phyloP scores from a whole-genome alignment of 2,797 vertebrate species.

The Moxostoma hubbsi region DNA sequence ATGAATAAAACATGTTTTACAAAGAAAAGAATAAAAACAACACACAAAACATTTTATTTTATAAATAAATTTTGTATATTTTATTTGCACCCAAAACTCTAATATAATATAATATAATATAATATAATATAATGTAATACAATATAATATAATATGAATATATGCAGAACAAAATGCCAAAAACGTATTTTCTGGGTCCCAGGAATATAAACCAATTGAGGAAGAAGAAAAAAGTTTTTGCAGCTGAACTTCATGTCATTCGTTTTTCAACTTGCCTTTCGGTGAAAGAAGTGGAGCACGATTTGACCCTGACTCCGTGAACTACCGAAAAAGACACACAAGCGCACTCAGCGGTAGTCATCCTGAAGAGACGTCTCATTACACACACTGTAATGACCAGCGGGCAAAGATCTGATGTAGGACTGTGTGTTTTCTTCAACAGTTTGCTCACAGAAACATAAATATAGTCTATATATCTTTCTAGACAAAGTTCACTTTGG shows the following conservation, averaged over 20 bases:
- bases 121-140: not conserved
- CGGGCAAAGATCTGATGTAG: not conserved
- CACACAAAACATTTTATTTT: too few relatives aligned
- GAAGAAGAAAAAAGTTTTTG: not conserved
- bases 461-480: not conserved
- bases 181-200: too few relatives aligned
- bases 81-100: not conserved
- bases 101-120: not conserved
- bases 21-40: too few relatives aligned
- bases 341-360: conserved; percentile 7
- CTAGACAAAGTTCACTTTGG: too few relatives aligned
- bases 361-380: not conserved
- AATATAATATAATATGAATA: not conserved
- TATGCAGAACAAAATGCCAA: not conserved
- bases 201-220: not conserved
- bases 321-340: not conserved
- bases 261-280: not conserved
- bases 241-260: not conserved
- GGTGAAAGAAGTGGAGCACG: not conserved
- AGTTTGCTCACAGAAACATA: not conserved
- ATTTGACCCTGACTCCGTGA: not conserved
- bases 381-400: not conserved
- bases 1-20: too few relatives aligned
- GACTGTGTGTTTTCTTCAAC: not conserved
- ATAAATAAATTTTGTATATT: not conserved